Evolutionary conservation across 2,113 vertebrate genomes (phyloP), one percentile per base, ranked within the genome.

Genomic region (Coptodon rendalli): DNA sequence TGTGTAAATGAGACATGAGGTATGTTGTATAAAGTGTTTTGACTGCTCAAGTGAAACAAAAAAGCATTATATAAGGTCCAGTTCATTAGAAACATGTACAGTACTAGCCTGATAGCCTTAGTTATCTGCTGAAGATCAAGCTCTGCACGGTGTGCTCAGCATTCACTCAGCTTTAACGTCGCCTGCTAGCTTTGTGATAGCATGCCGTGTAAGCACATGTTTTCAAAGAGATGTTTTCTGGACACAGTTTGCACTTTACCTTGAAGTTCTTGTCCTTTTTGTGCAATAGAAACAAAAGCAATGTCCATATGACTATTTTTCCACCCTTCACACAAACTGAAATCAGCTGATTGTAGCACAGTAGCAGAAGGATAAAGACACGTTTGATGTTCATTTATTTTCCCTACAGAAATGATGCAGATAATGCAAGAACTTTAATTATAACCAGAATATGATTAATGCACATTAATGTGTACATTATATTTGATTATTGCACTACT

Each of bases 21-120:
- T 36, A 36, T 36, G 17, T 36, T 36, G 34, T 63, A n/a, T 36
- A 63, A 36, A 63, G 6, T 63, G 31, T n/a, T 63, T 19, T 19
- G 17, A 3, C 59, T 63, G 17, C 6, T 63, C 59, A 63, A 63
- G 29, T 63, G 2, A 63, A 34, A 34, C 59, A 63, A 14, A 61
- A 63, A 63, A 34, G 29, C 9, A 34, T 63, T 7, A 11, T 7
- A 63, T 63, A 36, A 63, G 17, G 31, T 63, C 59, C 59, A 11
- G 59, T 63, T 34, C 59, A 63, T 63, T 63, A 36, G 59, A 63
- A 68, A 5, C 34, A 66, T 66, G 34, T 68, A 38, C 63, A 68
- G n/a, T 38, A 66, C 34, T 13, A 68, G 61, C 16, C 34, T 14
- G 59, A 19, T 19, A 3, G 11, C 12, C 7, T 24, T 68, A 24